Base-by-base conservation (phyloP, 2,888 invertebrate species). In the Gortyna flavago region DNA sequence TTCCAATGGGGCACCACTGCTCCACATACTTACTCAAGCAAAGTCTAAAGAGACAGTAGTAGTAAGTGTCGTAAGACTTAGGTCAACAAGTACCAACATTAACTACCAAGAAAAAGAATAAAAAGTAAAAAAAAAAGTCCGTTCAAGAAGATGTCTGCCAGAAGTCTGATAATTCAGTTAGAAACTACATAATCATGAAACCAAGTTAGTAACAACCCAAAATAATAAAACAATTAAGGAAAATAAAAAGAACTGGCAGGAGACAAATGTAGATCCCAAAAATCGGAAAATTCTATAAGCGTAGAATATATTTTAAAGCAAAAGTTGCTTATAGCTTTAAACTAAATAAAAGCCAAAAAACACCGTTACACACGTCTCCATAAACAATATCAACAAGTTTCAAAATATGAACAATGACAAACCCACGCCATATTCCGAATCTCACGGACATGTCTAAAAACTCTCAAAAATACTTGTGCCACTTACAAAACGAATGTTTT, bases 391-490 rank as follows among this genome's bases (percentile, higher is more conserved):
- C 41, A 84, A 35, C 51, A 65, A 41, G 48, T 75, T 77, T 82
- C 66, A 72, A 82, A 85, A 79, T 84, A 79, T 71, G 68, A 82
- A 79, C 67, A 84, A 84, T 79, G 67, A 71, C 54, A 71, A 83
- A 18, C 79, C 86, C 83, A 85, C 84, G 70, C 61, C n/a, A 29
- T 38, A 75, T 59, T 79, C 38, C 62, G 4, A 70, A 85, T 79
- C 86, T 71, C 72, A 78, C 83, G 69, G 75, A 78, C 67, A 71
- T 72, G 62, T 75, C 66, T 78, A 67, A 66, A 83, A 75, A 77
- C 59, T 71, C 32, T 25, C 57, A 75, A 78, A 70, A 35, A 75
- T 68, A 66, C 62, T 72, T 79, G 84, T 78, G 68, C 78, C 25
- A 88, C 80, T 70, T 88, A 68, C 66, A 70, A 69, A 69, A 80